Conservation (phyloP, 2,888 invertebrate species). For the Phyllotreta cruciferae region DNA sequence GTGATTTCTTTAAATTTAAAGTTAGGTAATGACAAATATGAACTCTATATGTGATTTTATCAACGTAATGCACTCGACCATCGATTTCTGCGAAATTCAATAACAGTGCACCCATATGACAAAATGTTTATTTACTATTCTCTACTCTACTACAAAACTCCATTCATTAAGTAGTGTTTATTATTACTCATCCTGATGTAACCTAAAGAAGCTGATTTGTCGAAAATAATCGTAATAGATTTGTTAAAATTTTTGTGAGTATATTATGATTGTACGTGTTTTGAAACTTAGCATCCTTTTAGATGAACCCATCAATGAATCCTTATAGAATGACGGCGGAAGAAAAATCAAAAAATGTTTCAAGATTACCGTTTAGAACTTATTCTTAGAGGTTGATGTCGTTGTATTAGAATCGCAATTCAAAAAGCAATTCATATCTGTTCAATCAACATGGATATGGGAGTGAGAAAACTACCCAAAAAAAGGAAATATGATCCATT, state of each 20-base stretch:
- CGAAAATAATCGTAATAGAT: slow-evolving; percentile 28
- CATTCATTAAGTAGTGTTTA: slow-evolving; percentile 57
- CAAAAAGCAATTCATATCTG: slow-evolving; percentile 21
- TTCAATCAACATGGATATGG: slow-evolving; percentile 59
- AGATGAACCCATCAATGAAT: slow-evolving; percentile 33
- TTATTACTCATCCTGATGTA: slow-evolving; percentile 46
- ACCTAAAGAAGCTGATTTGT: slow-evolving; percentile 32
- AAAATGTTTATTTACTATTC: slow-evolving; percentile 59
- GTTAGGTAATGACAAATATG: slow-evolving; percentile 49
- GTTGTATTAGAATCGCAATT: slow-evolving; percentile 4
- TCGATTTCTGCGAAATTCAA: slow-evolving; percentile 39
- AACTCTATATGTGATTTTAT: slow-evolving; percentile 20
- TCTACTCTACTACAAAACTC: slow-evolving; percentile 53
- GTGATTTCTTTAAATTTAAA: slow-evolving; percentile 53
- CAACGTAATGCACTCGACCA: slow-evolving; percentile 7
- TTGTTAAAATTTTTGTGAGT: slow-evolving; percentile 28
- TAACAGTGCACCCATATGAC: slow-evolving; percentile 46
- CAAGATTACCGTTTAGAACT: slow-evolving; percentile 46
- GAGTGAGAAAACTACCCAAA: slow-evolving; percentile 86
- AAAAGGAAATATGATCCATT: slow-evolving; percentile 88
- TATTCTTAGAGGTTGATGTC: slow-evolving; percentile 43
- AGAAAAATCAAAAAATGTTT: slow-evolving; percentile 35
- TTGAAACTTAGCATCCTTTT: slow-evolving; percentile 28
- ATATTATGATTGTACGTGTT: slow-evolving; percentile 30
- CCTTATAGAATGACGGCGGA: slow-evolving; percentile 33